Evolutionary conservation across 2,797 vertebrate species (phyloP), one percentile per base, ranked within the genome.

Genomic region (Florisuga fusca): DNA sequence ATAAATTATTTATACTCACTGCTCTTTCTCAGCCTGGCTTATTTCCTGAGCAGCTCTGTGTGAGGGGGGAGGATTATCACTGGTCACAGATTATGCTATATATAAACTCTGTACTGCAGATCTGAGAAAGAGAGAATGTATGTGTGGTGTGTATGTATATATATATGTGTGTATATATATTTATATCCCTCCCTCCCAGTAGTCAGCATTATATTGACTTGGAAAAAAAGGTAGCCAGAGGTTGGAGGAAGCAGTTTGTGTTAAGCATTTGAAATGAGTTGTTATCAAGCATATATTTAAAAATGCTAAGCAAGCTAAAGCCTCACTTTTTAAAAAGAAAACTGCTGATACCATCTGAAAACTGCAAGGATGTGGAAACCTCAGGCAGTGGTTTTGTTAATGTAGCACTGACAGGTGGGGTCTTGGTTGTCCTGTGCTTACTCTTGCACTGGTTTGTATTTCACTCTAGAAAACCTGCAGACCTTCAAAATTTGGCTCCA

Each of bases 401-500:
- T 26, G 29, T 9, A 45, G 54, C 45, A n/a, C 1, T 78, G 83
- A 43, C 41, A 73, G 51, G 5, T 38, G 10, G 21, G 50, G 29
- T 38, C 33, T 9, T 13, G 27, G 33, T 2, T 87, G 55, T 57
- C 26, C 66, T 6, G 3, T 21, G 41, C 46, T 95, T 4, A 48
- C 17, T 31, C 8, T 12, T 34, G 15, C 4, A 0, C 17, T 33
- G 43, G 33, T 88, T 88, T 95, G 68, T 68, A 12, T 90, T 68
- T 75, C 68, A n/a, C 90, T 93, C 90, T 95, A 99, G 99, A 97
- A 99, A 99, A 97, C 99, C 99, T 66, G 99, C 99, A 59, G 99
- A 99, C 96, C 98, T 99, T 77, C 99, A 99, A 97, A 99, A 99
- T 95, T 97, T 99, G 97, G 99, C 99, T 94, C 99, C 99, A 0